Conservation (phyloP, 2,888 invertebrate species). For the Nymphalis polychloros region DNA sequence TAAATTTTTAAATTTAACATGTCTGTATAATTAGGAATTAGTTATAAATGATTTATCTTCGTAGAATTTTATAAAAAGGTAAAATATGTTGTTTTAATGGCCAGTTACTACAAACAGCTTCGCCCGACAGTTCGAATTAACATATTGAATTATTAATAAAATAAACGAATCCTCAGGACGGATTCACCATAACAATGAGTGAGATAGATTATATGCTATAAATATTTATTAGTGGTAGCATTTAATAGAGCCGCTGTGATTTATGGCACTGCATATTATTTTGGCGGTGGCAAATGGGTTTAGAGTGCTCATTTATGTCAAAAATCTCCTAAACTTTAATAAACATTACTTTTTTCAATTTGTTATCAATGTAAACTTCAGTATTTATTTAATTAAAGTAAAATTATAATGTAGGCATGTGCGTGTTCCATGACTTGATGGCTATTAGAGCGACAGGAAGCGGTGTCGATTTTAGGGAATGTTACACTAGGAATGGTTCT, state of each 20-base stretch:
- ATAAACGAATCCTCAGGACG: conserved; percentile 35
- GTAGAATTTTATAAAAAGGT: background rate
- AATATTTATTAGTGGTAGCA: conserved; percentile 58
- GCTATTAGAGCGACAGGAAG: conserved; percentile 72
- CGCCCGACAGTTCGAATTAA: conserved; percentile 28
- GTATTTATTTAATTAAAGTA: background rate
- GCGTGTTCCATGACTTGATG: conserved; percentile 55
- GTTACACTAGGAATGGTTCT: conserved; percentile 69
- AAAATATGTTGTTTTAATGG: conserved; percentile 12
- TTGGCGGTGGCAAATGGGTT: conserved; percentile 45
- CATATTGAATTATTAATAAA: conserved; percentile 31
- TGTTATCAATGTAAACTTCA: background rate
- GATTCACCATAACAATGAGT: conserved; percentile 49
- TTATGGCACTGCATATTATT: conserved; percentile 50
- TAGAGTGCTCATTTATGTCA: conserved; percentile 13
- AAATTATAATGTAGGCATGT: conserved; percentile 45
- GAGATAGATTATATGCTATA: conserved; percentile 50
- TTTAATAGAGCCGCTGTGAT: conserved; percentile 48
- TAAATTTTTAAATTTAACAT: too few relatives aligned
- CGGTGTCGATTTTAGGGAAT: conserved; percentile 78
- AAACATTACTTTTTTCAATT: background rate
- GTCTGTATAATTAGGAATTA: background rate
- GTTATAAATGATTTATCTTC: background rate
- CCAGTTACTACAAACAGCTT: conserved; percentile 8
- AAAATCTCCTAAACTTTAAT: background rate